Conservation (phyloP, 2,888 invertebrate species). For the Drosophila histrio region DNA sequence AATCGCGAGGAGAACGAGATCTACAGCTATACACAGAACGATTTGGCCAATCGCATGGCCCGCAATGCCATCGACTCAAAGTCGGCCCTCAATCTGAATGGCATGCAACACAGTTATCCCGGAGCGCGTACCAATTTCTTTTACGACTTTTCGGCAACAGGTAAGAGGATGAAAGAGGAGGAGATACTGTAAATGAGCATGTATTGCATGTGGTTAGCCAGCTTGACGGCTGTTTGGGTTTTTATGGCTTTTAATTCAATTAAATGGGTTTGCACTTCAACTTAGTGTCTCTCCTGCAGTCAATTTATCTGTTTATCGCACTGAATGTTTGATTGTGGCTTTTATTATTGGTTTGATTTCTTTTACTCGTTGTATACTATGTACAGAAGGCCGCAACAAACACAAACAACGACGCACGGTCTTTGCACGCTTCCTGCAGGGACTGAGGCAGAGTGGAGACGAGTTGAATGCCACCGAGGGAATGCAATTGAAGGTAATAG, state of each 20-base stretch:
- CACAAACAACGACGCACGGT: slow-evolving; percentile 83
- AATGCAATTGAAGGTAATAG: slow-evolving; percentile 83
- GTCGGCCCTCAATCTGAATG: slow-evolving; percentile 86
- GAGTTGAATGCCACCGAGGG: slow-evolving; percentile 83
- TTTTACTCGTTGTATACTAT: slow-evolving; percentile 11
- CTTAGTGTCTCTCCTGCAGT: slow-evolving; percentile 19
- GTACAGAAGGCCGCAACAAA: slow-evolving; percentile 83
- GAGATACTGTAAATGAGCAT: slow-evolving; percentile 1
- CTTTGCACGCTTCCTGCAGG: slow-evolving; percentile 83
- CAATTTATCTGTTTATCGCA: slow-evolving; percentile 44
- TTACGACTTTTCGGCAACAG: slow-evolving; percentile 84
- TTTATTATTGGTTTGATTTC: slow-evolving; percentile 55
- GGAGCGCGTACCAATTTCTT: slow-evolving; percentile 83
- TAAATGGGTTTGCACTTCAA: slow-evolving; percentile 61
- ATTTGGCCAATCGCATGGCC: slow-evolving; percentile 91
- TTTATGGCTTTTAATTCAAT: slow-evolving; percentile 78
- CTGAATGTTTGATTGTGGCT: slow-evolving; percentile 58
- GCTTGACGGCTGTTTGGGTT: slow-evolving; percentile 70
- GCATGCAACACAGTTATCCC: slow-evolving; percentile 84
- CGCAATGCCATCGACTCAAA: slow-evolving; percentile 85
- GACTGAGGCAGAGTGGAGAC: slow-evolving; percentile 83
- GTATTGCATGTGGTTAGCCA: slow-evolving; percentile 38
- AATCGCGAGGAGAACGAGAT: slow-evolving; percentile 96
- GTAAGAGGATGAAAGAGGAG: slow-evolving; percentile 59
- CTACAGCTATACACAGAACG: slow-evolving; percentile 94